Evolutionary conservation across 1,140 invertebrate genomes (phyloP).

Genomic region (Sarcophaga bullata): DNA sequence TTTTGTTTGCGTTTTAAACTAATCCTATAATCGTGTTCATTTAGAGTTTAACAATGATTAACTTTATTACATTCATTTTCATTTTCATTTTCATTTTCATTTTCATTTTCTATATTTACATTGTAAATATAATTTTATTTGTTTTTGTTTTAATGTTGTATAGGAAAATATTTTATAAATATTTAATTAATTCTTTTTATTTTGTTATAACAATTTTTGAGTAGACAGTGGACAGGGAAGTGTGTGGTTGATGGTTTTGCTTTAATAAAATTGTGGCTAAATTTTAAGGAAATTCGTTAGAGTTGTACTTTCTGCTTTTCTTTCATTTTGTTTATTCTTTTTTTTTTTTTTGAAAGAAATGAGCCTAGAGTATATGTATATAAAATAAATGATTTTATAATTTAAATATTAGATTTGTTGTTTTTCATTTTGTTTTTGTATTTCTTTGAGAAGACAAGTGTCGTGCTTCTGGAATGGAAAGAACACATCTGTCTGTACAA

Average conservation of each 20-base stretch:
- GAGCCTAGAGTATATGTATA: not conserved
- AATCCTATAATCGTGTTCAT: too few species aligned
- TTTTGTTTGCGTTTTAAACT: too few species aligned
- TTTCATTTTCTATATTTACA: not conserved
- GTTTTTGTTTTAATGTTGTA: too few species aligned
- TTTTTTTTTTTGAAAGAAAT: not conserved
- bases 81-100: too few species aligned
- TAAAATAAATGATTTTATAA: too few species aligned
- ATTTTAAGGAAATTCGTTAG: conserved; percentile 21
- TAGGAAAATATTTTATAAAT: too few species aligned
- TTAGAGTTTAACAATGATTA: too few species aligned
- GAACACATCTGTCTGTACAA: conserved; percentile 40
- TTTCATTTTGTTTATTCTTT: too few species aligned
- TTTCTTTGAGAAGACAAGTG: conserved; percentile 25
- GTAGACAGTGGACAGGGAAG: not conserved
- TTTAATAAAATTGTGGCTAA: not conserved
- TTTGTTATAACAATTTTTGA: too few species aligned
- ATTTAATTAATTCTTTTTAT: not conserved
- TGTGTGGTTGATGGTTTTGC: too few species aligned
- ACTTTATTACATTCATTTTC: too few species aligned
- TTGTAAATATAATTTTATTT: conserved; percentile 17
- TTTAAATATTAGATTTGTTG: too few species aligned
- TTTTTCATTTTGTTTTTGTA: not conserved
- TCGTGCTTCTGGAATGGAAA: conserved; percentile 34
- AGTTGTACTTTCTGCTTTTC: not conserved